Conservation (phyloP, 2,888 invertebrate species). For the Agrilus mali region DNA sequence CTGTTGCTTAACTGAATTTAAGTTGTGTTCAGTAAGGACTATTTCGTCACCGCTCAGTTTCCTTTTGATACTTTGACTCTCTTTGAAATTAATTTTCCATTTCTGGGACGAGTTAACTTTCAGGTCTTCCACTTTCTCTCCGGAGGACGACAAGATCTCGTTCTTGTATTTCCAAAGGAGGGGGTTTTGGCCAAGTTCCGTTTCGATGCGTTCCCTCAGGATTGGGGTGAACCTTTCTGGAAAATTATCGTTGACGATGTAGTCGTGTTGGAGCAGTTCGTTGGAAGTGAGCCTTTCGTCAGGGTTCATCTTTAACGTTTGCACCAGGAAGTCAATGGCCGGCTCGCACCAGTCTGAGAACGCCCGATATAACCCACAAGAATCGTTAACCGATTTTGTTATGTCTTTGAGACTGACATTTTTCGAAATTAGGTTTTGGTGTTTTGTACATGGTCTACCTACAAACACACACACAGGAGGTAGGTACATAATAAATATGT, state of each 20-base stretch:
- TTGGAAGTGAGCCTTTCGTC: slow-evolving; percentile 46
- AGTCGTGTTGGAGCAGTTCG: slow-evolving; percentile 50
- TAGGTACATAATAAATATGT: no score
- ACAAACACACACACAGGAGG: no score
- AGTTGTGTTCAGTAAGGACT: not conserved
- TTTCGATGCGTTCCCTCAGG: slow-evolving; percentile 48
- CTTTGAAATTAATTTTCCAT: slow-evolving; percentile 29
- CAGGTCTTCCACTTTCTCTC: slow-evolving; percentile 24
- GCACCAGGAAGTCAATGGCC: slow-evolving; percentile 34
- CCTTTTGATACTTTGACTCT: slow-evolving; percentile 24
- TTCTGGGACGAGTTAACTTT: slow-evolving; percentile 17
- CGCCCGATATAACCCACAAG: slow-evolving; percentile 25
- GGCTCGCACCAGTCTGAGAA: slow-evolving; percentile 34
- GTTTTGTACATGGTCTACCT: slow-evolving; percentile 37
- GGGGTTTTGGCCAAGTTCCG: slow-evolving; percentile 46
- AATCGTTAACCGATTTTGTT: slow-evolving; percentile 24
- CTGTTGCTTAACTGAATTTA: slow-evolving; percentile 8
- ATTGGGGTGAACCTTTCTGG: slow-evolving; percentile 53
- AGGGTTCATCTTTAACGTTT: slow-evolving; percentile 51
- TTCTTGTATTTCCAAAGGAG: slow-evolving; percentile 32
- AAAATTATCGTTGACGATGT: slow-evolving; percentile 55
- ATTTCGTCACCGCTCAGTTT: slow-evolving; percentile 20
- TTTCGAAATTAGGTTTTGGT: slow-evolving; percentile 35
- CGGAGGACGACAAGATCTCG: slow-evolving; percentile 30
- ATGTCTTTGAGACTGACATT: slow-evolving; percentile 35